Evolutionary conservation across 1,140 invertebrate species (phyloP).

Genomic region (Drosophila sp.): DNA sequence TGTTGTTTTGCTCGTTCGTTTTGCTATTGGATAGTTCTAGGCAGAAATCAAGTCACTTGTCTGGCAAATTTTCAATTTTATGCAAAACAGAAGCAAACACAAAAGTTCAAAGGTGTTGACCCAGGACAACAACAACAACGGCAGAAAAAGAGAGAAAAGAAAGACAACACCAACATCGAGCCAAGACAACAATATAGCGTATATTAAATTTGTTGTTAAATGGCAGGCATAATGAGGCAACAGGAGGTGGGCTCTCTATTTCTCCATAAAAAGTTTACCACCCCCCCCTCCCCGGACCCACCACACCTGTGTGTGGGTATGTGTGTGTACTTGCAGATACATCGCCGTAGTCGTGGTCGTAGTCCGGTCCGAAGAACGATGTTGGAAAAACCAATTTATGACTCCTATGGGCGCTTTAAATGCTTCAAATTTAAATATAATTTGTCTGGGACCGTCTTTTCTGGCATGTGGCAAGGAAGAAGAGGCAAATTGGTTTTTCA

Average conservation of each 20-base stretch:
- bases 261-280: slow-evolving; percentile 32
- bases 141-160: slow-evolving; percentile 35
- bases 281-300: no score
- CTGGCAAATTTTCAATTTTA: slow-evolving; percentile 52
- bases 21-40: slow-evolving; percentile 39
- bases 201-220: slow-evolving; percentile 79
- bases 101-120: slow-evolving; percentile 77
- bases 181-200: slow-evolving; percentile 35
- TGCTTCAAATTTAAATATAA: slow-evolving; percentile 56
- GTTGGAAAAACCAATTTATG: slow-evolving; percentile 40
- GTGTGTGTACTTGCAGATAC: background rate
- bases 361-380: background rate
- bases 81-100: slow-evolving; percentile 43
- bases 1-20: slow-evolving; percentile 22
- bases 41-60: slow-evolving; percentile 50
- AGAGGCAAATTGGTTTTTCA: background rate
- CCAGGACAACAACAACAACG: slow-evolving; percentile 26
- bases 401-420: slow-evolving; percentile 48
- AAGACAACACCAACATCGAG: background rate
- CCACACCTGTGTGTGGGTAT: no score
- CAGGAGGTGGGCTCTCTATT: slow-evolving; percentile 22
- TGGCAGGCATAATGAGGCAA: slow-evolving; percentile 71
- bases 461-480: background rate
- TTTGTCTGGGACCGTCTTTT: slow-evolving; percentile 49
- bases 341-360: background rate